Base-by-base conservation (phyloP, 1,140 invertebrate genomes). In the Zeugodacus cucurbitae region DNA sequence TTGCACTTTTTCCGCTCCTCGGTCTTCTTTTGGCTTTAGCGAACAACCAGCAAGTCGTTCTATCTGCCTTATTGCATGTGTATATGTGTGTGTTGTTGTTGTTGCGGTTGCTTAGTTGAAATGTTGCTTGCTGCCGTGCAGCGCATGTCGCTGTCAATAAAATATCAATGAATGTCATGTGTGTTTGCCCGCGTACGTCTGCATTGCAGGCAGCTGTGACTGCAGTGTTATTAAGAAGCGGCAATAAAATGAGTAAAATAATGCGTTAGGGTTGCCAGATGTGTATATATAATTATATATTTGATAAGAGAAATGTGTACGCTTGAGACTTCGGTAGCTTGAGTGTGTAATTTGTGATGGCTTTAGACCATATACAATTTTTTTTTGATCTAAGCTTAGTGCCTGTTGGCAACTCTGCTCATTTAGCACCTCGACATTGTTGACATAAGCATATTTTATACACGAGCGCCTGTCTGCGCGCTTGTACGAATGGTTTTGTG, bases 111-210 rank as follows among this genome's bases (percentile, higher is more conserved):
- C 26, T 82, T 82, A 82, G 74, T 54, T 82, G n/a, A 82, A 82
- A 82, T 82, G 74, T 82, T 48, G n/a, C n/a, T 44, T 82, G 41
- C 41, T 48, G 32, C 22, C n/a, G n/a, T 48, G 74, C 20, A 41
- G 4, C 17, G 11, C 67, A 74, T 74, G 67, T 74, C 67, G 67
- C 41, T 82, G 74, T 82, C 74, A 82, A 82, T 82, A 82, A 82
- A 82, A 82, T 82, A 82, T 48, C 74, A 82, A 82, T 82, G 74
- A 82, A 82, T 82, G 74, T 82, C 74, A 48, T 48, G 74, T 82
- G n/a, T 48, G 74, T 82, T 11, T 48, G 74, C 44, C n/a, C 41
- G 20, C 44, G 44, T 48, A 82, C 41, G 37, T 14, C 74, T 82
- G 74, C 74, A 82, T 48, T 82, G 74, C 74, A 48, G 41, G 26